Evolutionary conservation across 2,888 invertebrate species (phyloP).

Genomic region (Byasa hedistus): DNA sequence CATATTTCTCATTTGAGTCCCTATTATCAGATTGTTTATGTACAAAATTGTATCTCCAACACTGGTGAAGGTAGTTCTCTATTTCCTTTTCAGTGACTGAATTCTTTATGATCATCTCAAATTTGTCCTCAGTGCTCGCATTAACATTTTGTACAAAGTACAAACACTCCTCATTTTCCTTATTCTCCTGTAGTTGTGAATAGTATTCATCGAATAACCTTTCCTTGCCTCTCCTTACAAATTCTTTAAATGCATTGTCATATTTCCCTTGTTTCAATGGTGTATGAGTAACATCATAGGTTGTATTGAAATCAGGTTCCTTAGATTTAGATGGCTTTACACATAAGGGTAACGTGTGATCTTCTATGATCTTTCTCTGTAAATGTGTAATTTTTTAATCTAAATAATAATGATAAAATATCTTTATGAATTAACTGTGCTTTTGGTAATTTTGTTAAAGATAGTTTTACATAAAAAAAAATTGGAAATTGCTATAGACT

Average conservation of each 20-base stretch:
- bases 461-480: too few relatives aligned
- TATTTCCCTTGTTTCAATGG: conserved; percentile 57
- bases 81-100: conserved; percentile 62
- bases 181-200: conserved; percentile 42
- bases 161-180: conserved; percentile 46
- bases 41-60: conserved; percentile 67
- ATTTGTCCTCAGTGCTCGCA: conserved; percentile 68
- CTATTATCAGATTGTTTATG: conserved; percentile 49
- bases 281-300: conserved; percentile 57
- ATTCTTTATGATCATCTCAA: conserved; percentile 57
- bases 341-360: conserved; percentile 56
- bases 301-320: conserved; percentile 60
- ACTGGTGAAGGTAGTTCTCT: conserved; percentile 65
- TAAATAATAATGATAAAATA: neutral
- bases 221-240: conserved; percentile 65
- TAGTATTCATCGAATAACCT: conserved; percentile 61
- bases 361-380: conserved; percentile 63
- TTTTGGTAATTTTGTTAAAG: neutral
- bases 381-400: conserved; percentile 30
- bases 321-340: conserved; percentile 52
- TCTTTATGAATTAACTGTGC: neutral
- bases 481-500: too few relatives aligned
- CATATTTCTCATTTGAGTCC: conserved; percentile 46
- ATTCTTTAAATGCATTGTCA: conserved; percentile 66
- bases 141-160: conserved; percentile 59